Percentiles rank a stretch among this genome's conserved stretches.
Evolutionary conservation across 2,113 vertebrate genomes (phyloP).

Genomic region (Entosphenus tridentatus): DNA sequence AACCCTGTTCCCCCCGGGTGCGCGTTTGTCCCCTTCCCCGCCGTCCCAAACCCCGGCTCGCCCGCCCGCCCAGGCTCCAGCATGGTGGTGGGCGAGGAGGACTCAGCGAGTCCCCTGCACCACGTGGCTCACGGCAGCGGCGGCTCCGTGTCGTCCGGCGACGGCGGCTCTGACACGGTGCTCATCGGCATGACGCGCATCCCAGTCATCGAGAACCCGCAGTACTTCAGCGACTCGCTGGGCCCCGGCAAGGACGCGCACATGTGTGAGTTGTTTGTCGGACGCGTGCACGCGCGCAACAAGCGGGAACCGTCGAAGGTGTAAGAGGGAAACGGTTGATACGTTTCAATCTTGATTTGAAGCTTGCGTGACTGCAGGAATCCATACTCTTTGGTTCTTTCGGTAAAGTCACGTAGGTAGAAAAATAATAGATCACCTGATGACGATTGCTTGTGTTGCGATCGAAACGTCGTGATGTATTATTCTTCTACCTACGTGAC

Average conservation of each 20-base stretch:
- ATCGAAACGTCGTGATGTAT: too few species aligned
- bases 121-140: slow-evolving; percentile 88
- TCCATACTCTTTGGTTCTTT: too few species aligned
- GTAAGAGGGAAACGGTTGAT: too few species aligned
- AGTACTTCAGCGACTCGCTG: slow-evolving; percentile 68
- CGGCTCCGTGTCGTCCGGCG: slow-evolving; percentile 71
- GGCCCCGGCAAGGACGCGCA: neutral
- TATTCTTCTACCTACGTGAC: too few species aligned
- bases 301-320: too few species aligned
- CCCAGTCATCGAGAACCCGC: slow-evolving; percentile 81
- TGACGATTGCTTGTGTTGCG: too few species aligned
- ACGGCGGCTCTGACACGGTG: slow-evolving; percentile 66
- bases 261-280: neutral
- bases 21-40: neutral
- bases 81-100: slow-evolving; percentile 30
- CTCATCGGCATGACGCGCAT: slow-evolving; percentile 94
- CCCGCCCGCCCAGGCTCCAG: neutral
- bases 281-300: too few species aligned
- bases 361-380: too few species aligned
- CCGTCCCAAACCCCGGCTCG: neutral
- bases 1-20: neutral
- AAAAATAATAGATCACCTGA: too few species aligned
- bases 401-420: too few species aligned
- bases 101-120: slow-evolving; percentile 76
- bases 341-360: too few species aligned